Evolutionary conservation across 1,140 invertebrate genomes (phyloP).

Genomic region (Oryctes rhinoceros): DNA sequence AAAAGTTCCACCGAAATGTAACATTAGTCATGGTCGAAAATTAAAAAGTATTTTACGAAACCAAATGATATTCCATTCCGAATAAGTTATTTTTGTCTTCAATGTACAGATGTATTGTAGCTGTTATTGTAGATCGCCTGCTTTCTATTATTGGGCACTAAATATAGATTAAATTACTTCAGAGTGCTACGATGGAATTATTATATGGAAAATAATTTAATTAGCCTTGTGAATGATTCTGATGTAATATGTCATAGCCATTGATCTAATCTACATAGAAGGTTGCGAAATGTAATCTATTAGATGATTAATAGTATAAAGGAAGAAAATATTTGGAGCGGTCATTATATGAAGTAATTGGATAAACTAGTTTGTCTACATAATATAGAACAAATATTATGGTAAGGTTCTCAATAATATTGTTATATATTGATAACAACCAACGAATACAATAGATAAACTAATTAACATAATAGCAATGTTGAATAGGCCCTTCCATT

Average conservation of each 20-base stretch:
- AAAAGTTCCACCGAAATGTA: conserved; percentile 15
- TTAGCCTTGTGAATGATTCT: neutral
- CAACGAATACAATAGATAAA: neutral
- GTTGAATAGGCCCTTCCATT: no score
- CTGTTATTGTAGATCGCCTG: neutral
- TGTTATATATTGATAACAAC: neutral
- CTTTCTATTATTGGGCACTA: neutral
- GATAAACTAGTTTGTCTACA: neutral
- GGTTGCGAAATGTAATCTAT: conserved; percentile 6
- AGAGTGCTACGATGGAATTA: neutral
- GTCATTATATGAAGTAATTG: conserved; percentile 22
- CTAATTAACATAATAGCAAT: no score
- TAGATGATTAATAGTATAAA: neutral
- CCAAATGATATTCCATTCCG: neutral
- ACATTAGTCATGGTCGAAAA: conserved; percentile 19
- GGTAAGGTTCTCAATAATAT: neutral
- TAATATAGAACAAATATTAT: conserved; percentile 19
- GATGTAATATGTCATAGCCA: neutral
- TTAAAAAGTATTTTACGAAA: conserved; percentile 20
- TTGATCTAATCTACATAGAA: conserved; percentile 10
- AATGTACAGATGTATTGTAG: neutral
- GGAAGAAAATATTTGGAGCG: neutral
- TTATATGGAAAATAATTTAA: neutral
- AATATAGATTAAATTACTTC: neutral
- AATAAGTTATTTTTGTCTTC: conserved; percentile 6